Base-by-base conservation (phyloP, 2,888 invertebrate genomes). In the Tetragonula carbonaria region DNA sequence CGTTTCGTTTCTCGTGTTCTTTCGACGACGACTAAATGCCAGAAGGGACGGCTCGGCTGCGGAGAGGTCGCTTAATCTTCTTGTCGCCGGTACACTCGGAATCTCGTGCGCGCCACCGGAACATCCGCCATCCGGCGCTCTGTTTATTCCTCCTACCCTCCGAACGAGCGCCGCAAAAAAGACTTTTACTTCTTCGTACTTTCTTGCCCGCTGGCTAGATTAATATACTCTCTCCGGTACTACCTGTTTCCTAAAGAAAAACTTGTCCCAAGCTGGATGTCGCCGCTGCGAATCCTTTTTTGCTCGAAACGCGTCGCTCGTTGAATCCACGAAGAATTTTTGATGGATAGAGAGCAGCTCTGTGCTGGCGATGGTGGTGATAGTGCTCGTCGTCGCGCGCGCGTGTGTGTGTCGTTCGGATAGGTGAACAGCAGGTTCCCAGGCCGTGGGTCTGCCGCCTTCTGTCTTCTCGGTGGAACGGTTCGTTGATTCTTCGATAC, bases 401-500 rank as follows among this genome's bases (percentile, higher is more conserved):
- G 45, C 8, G 45, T 45, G 1, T 45, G 8, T 8, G 8, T 45
- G 45, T 45, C 45, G 45, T 45, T 45, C 45, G 8, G 45, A 45
- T 45, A 45, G 45, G 45, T 8, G 45, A 45, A 45, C 45, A 45
- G 45, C 45, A 45, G 53, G 68, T 28, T 51, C 38, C 23, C 77
- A 23, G 72, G 38, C 33, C 53, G 62, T 4, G 55, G 21, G 59
- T 55, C 16, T 14, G 66, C 71, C 45, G 45, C 8, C 45, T 55
- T 76, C 81, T 55, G 80, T 80, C 74, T 57, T 23, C 74, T 57
- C 78, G 50, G 21, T 51, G 76, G 55, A 67, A 81, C 82, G 82
- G 82, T 83, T 83, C 82, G 82, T 81, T 73, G 82, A 83, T 83
- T 83, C 76, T 33, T 73, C 82, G 82, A 81, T 83, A 83, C 75